Percentiles rank a stretch among this genome's conserved stretches.
Conservation (phyloP, 2,113 vertebrate species). For the Hoplias malabaricus region DNA sequence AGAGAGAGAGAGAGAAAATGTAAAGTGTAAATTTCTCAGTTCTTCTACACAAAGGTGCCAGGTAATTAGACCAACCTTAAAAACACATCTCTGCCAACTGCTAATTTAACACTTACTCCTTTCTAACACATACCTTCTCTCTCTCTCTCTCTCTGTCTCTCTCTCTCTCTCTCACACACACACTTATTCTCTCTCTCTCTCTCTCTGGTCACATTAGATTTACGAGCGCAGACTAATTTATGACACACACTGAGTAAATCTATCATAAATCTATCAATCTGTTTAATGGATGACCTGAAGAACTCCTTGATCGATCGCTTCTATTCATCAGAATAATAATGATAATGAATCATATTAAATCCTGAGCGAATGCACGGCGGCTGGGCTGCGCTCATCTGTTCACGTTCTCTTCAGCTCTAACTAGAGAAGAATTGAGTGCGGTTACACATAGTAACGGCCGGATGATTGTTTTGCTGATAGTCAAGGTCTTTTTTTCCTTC, state of each 20-base stretch:
- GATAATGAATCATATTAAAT: slow-evolving; percentile 36
- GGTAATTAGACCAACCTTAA: slow-evolving; percentile 73
- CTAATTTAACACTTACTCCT: slow-evolving; percentile 75
- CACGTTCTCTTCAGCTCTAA: background rate
- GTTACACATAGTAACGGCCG: background rate
- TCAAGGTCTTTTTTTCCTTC: background rate
- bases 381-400: slow-evolving; percentile 46
- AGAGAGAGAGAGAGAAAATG: background rate
- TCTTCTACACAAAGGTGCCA: slow-evolving; percentile 63
- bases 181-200: background rate
- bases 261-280: slow-evolving; percentile 51
- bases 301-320: slow-evolving; percentile 48
- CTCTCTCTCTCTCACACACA: slow-evolving; percentile 15
- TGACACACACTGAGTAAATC: slow-evolving; percentile 50
- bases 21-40: background rate
- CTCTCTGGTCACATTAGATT: slow-evolving; percentile 37
- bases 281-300: slow-evolving; percentile 37
- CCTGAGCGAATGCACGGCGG: background rate
- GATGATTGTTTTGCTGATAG: background rate
- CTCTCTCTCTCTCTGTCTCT: background rate
- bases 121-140: slow-evolving; percentile 42
- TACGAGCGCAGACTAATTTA: slow-evolving; percentile 38
- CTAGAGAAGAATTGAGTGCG: background rate
- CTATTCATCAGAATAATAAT: slow-evolving; percentile 62
- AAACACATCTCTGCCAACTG: slow-evolving; percentile 71